phyloP scores from a whole-genome alignment of 2,888 invertebrate species.

The Epinotia ramella region DNA sequence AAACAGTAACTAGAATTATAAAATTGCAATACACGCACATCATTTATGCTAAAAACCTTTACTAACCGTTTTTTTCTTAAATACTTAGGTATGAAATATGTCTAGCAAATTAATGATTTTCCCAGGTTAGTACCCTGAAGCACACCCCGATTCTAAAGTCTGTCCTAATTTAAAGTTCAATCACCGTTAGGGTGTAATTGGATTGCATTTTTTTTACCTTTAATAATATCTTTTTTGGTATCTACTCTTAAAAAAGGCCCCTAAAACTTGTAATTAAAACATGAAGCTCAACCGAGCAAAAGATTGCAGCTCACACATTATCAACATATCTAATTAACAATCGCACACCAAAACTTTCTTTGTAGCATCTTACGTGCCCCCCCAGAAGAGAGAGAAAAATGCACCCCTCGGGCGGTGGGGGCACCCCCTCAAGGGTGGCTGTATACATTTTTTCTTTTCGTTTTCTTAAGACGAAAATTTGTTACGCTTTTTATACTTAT shows the following conservation, averaged over 20 bases:
- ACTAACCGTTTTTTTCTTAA: too few relatives aligned
- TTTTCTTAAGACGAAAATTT: constrained; percentile 86
- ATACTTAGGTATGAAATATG: background rate
- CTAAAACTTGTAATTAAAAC: background rate
- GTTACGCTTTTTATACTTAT: constrained; percentile 86
- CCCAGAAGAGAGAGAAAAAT: constrained; percentile 76
- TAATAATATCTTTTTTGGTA: background rate
- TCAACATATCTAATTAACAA: constrained; percentile 70
- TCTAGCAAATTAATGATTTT: background rate
- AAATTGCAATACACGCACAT: background rate
- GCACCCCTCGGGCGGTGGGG: constrained; percentile 62
- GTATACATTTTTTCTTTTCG: constrained; percentile 85
- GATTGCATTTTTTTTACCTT: background rate
- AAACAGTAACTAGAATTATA: background rate
- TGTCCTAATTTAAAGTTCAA: background rate
- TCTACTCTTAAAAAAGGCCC: background rate
- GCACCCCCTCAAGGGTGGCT: constrained; percentile 70
- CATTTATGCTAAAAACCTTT: too few relatives aligned
- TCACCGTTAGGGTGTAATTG: background rate
- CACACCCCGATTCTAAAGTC: background rate
- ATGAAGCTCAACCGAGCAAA: background rate
- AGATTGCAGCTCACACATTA: constrained; percentile 35
- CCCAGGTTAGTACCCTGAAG: constrained; percentile 8
- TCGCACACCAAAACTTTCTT: constrained; percentile 77
- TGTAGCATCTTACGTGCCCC: constrained; percentile 79